phyloP scores from a whole-genome alignment of 37 sponge, comb jelly and placozoan genomes.

The Corticium candelabrum region DNA sequence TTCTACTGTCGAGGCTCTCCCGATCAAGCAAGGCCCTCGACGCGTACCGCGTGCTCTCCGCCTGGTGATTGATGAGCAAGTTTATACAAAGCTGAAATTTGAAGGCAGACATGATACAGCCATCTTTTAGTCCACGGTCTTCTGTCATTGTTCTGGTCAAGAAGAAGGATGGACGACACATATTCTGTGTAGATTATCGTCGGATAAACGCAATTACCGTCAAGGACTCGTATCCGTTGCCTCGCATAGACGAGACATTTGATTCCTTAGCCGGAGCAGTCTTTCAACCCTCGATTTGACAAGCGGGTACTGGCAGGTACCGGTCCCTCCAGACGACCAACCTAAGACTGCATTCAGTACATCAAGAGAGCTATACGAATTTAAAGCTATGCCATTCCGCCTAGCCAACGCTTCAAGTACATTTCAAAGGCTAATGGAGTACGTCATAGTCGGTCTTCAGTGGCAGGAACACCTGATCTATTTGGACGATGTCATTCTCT shows the following conservation, averaged over 20 bases:
- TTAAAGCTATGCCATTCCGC: too few relatives aligned
- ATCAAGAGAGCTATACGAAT: neutral
- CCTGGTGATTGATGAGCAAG: too few relatives aligned
- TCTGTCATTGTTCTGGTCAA: too few relatives aligned
- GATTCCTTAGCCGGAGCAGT: slow-evolving; percentile 11
- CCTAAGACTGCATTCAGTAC: neutral
- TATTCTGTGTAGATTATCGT: slow-evolving; percentile 23
- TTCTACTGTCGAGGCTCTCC: too few relatives aligned
- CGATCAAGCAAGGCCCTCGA: too few relatives aligned
- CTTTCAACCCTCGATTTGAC: slow-evolving; percentile 13
- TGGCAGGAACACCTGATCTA: neutral
- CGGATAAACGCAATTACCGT: slow-evolving; percentile 10
- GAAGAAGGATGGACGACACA: too few relatives aligned
- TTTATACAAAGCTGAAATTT: too few relatives aligned
- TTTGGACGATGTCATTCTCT: slow-evolving; percentile 9
- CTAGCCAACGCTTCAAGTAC: too few relatives aligned
- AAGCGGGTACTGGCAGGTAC: neutral
- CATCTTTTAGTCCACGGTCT: too few relatives aligned
- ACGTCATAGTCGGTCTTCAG: neutral
- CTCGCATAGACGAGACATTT: slow-evolving; percentile 21
- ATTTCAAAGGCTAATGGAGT: slow-evolving; percentile 8
- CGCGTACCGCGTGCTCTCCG: too few relatives aligned
- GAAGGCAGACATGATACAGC: too few relatives aligned
- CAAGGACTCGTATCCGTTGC: slow-evolving; percentile 20
- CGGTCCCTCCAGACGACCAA: neutral